Conservation (phyloP, 2,797 vertebrate genomes). For the Malacoraja senta region DNA sequence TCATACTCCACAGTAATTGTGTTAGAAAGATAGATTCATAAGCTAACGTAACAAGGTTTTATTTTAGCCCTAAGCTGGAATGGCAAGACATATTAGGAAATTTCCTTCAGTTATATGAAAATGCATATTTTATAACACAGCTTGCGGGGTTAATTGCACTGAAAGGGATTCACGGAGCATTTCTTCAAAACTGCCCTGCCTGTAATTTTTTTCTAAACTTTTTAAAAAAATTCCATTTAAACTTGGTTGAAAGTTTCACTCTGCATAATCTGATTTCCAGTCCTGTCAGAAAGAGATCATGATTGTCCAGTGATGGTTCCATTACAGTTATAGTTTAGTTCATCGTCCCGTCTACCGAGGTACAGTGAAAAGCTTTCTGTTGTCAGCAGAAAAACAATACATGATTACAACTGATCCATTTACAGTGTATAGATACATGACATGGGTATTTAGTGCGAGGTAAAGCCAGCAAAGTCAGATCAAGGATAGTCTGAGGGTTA, state of each 20-base stretch:
- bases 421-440: too few relatives aligned
- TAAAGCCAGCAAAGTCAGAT: too few relatives aligned
- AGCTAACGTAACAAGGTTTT: slow-evolving; percentile 37
- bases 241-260: not conserved
- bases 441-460: too few relatives aligned
- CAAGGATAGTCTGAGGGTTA: too few relatives aligned
- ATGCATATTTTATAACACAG: slow-evolving; percentile 33
- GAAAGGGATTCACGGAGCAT: not conserved
- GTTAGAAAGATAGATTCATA: slow-evolving; percentile 38
- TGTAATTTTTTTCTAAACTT: not conserved
- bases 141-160: slow-evolving; percentile 1
- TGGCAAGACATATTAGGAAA: slow-evolving; percentile 26
- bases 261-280: not conserved
- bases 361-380: too few relatives aligned
- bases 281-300: not conserved
- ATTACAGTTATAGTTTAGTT: too few relatives aligned
- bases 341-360: too few relatives aligned
- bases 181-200: not conserved
- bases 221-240: not conserved
- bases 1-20: slow-evolving; percentile 28
- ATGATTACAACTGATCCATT: too few relatives aligned
- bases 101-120: slow-evolving; percentile 36
- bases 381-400: too few relatives aligned
- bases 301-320: not conserved
- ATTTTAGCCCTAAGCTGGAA: slow-evolving; percentile 33